A percentile compares a stretch with the other conserved stretches of the same genome.
Evolutionary conservation across 2,113 vertebrate genomes (phyloP).

Genomic region (Oophaga pumilio): DNA sequence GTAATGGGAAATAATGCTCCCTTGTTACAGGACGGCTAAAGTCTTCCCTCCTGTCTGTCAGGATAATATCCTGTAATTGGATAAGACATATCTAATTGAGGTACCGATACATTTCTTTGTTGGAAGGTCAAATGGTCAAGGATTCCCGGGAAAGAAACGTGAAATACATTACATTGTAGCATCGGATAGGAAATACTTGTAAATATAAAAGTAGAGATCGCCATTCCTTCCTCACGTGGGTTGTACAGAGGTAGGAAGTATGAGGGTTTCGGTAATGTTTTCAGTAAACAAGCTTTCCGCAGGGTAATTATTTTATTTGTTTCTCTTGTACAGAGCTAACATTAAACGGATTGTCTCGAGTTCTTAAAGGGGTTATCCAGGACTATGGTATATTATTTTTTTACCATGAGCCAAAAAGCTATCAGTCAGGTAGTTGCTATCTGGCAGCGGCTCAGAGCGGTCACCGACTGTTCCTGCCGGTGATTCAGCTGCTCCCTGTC

Average conservation of each 20-base stretch:
- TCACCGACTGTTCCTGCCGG: too few species aligned
- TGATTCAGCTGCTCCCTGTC: too few species aligned
- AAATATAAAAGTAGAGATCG: background rate
- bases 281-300: background rate
- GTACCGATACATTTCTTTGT: slow-evolving; percentile 45
- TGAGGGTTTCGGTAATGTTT: background rate
- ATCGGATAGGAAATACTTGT: background rate
- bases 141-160: slow-evolving; percentile 28
- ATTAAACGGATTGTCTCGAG: too few species aligned
- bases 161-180: background rate
- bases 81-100: slow-evolving; percentile 50
- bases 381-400: too few species aligned
- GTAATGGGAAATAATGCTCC: slow-evolving; percentile 40
- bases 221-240: background rate
- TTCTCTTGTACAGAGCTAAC: too few species aligned
- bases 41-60: slow-evolving; percentile 36
- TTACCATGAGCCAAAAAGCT: too few species aligned
- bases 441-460: too few species aligned
- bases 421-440: too few species aligned
- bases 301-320: too few species aligned
- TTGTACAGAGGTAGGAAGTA: background rate
- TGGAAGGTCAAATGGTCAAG: background rate
- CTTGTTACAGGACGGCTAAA: slow-evolving; percentile 46
- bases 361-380: too few species aligned
- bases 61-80: slow-evolving; percentile 38